Evolutionary conservation across 2,797 vertebrate species (phyloP).

Genomic region (Platyrinchus mystaceus): DNA sequence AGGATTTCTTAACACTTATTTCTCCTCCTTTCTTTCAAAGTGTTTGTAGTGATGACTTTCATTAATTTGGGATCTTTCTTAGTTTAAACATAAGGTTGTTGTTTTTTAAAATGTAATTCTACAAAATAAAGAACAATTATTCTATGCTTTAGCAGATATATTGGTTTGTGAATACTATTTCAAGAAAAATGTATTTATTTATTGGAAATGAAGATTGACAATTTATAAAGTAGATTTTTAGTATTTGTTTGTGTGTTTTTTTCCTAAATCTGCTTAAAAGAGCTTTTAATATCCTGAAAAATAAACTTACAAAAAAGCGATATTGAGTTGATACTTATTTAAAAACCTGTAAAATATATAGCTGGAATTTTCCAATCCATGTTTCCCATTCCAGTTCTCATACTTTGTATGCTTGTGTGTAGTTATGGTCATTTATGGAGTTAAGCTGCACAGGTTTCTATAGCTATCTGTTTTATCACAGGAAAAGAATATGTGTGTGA

Average conservation of each 20-base stretch:
- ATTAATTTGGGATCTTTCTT: background rate
- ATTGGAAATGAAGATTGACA: fast-evolving
- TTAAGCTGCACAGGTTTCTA: background rate
- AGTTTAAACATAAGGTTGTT: background rate
- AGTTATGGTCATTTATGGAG: background rate
- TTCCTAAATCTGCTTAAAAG: background rate
- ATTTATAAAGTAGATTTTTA: background rate
- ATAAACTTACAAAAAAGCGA: too few relatives aligned
- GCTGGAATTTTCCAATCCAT: fast-evolving
- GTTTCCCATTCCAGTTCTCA: background rate
- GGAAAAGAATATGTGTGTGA: background rate
- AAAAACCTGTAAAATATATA: background rate
- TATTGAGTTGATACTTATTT: background rate
- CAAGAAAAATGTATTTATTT: background rate
- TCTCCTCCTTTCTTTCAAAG: background rate
- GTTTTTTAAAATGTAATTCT: background rate
- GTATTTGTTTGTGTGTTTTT: background rate
- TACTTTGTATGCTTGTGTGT: fast-evolving
- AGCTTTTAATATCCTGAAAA: fast-evolving
- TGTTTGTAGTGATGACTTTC: background rate
- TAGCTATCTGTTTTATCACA: background rate
- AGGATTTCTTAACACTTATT: background rate
- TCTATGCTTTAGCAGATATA: background rate
- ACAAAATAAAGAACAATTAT: background rate
- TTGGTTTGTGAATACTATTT: background rate